A percentile compares a stretch with the other conserved stretches of the same genome.
phyloP scores from a whole-genome alignment of 92 coral and sea anemone genomes.

The Heliopora coerulea region DNA sequence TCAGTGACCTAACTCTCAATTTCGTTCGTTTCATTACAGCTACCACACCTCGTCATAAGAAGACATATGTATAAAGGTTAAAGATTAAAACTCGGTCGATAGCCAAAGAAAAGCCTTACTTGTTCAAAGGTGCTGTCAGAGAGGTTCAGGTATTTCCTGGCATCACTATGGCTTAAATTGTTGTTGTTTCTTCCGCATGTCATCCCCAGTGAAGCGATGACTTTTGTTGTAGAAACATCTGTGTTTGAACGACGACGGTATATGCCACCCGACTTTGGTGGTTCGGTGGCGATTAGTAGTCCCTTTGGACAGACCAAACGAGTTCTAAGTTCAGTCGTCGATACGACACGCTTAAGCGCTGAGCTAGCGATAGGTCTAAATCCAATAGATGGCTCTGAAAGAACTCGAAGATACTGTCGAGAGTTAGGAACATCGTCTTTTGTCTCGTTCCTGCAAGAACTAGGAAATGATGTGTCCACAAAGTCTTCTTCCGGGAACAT shows the following conservation, averaged over 20 bases:
- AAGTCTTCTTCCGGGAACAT: neutral
- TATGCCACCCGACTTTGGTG: constrained; percentile 22
- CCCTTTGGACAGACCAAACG: constrained; percentile 39
- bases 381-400: neutral
- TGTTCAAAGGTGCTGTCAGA: neutral
- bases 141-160: neutral
- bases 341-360: neutral
- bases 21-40: no score
- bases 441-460: no score
- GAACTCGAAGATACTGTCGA: neutral
- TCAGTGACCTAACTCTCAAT: no score
- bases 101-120: neutral
- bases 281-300: constrained; percentile 31
- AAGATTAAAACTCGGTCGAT: no score
- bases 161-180: neutral
- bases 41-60: no score
- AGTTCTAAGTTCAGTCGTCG: constrained; percentile 25
- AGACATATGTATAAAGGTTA: no score
- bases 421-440: neutral
- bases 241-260: constrained; percentile 28
- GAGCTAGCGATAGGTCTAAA: neutral
- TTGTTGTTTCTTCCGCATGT: neutral
- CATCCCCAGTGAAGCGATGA: neutral
- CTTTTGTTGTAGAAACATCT: neutral
- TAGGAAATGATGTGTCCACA: no score